phyloP scores from a whole-genome alignment of 2,888 invertebrate genomes.

The Brachycybe producta region DNA sequence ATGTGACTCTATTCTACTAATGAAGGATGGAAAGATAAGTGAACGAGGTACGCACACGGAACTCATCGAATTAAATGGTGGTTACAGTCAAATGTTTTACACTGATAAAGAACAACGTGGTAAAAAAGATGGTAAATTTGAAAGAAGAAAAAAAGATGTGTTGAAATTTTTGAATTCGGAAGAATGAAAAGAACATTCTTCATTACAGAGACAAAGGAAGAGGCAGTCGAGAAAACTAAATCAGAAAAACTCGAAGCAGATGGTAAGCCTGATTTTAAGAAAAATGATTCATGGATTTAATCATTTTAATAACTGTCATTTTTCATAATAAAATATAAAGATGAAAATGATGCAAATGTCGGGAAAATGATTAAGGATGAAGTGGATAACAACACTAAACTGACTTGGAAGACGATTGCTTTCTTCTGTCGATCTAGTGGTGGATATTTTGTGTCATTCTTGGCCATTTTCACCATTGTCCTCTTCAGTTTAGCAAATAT shows the following conservation, averaged over 20 bases:
- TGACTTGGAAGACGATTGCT: constrained; percentile 7
- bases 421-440: constrained; percentile 10
- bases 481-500: constrained; percentile 25
- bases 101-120: constrained; percentile 24
- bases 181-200: no score
- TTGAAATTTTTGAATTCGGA: neutral
- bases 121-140: constrained; percentile 7
- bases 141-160: neutral
- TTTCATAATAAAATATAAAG: no score
- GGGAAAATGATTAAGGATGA: constrained; percentile 6
- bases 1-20: constrained; percentile 45
- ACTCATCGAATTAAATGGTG: constrained; percentile 32
- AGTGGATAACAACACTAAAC: constrained; percentile 5
- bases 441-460: constrained; percentile 6
- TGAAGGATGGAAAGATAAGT: constrained; percentile 43
- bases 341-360: no score
- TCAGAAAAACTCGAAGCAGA: neutral
- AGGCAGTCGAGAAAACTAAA: neutral
- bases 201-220: neutral
- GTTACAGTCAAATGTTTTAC: constrained; percentile 30
- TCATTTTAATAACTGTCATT: no score
- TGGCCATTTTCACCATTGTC: constrained; percentile 5
- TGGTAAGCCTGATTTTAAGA: no score
- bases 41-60: constrained; percentile 43
- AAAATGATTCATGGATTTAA: no score